phyloP scores from a whole-genome alignment of 2,113 vertebrate genomes.

The Tricholaema leucomelas region DNA sequence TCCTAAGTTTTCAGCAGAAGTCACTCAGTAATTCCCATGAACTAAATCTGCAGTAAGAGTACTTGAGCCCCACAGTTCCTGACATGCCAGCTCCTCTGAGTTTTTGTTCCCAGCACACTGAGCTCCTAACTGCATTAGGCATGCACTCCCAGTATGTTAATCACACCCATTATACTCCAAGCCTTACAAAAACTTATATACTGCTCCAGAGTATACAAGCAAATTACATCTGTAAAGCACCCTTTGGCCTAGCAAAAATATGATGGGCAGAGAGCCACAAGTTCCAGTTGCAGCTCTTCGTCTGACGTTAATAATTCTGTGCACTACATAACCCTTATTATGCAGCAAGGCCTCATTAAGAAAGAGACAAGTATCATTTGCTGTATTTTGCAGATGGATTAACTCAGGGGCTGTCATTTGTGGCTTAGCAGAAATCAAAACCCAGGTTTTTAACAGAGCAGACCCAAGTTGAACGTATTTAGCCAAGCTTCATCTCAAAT shows the following conservation, averaged over 20 bases:
- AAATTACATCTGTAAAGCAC: conserved; percentile 34
- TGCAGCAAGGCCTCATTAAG: conserved; percentile 57
- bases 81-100: background rate
- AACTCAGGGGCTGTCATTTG: conserved; percentile 20
- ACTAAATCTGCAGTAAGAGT: background rate
- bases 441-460: conserved; percentile 16
- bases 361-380: conserved; percentile 57
- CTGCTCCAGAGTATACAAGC: conserved; percentile 1
- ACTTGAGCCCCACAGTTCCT: background rate
- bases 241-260: conserved; percentile 42
- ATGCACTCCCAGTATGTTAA: background rate
- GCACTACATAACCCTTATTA: conserved; percentile 44
- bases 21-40: background rate
- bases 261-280: conserved; percentile 44
- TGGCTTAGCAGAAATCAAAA: conserved; percentile 18
- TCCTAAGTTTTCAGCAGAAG: background rate
- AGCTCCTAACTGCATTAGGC: background rate
- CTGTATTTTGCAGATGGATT: conserved; percentile 54
- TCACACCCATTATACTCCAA: background rate
- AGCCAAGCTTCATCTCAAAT: background rate
- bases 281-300: conserved; percentile 37
- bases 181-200: background rate
- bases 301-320: conserved; percentile 40
- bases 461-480: background rate
- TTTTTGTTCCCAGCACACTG: background rate